phyloP scores from a whole-genome alignment of 2,797 vertebrate species.

The Meda fulgida region DNA sequence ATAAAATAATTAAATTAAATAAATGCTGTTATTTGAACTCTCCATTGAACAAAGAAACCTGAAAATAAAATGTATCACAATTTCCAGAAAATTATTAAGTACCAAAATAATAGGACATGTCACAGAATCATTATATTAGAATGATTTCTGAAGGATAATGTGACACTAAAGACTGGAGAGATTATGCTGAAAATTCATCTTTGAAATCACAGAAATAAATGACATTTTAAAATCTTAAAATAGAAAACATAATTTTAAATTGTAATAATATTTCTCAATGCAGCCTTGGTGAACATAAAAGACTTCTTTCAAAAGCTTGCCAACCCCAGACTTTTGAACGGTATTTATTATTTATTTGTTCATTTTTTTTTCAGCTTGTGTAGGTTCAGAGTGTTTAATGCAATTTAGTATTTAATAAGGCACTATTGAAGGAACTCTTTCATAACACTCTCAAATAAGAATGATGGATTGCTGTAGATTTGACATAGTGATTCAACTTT shows the following conservation, averaged over 20 bases:
- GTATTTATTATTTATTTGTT: too few species aligned
- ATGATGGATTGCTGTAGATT: slow-evolving; percentile 1
- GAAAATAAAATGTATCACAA: background rate
- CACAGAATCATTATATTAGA: background rate
- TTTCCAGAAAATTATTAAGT: background rate
- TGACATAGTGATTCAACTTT: slow-evolving; percentile 3
- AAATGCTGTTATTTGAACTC: background rate
- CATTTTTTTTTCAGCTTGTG: background rate
- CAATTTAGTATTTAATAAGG: background rate
- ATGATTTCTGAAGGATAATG: background rate
- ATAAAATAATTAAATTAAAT: background rate
- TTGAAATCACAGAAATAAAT: background rate
- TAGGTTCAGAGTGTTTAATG: background rate
- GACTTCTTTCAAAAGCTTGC: background rate
- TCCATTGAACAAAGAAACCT: background rate
- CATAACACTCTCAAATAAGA: background rate
- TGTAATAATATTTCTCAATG: background rate
- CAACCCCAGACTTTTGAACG: background rate
- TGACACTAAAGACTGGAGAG: background rate
- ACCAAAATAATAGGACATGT: background rate
- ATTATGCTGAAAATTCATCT: background rate
- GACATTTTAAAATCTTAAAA: background rate
- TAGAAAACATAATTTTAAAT: background rate
- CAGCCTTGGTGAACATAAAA: background rate
- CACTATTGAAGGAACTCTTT: background rate